These are phyloP conservation scores for Ormyrus thymus DNA, from an alignment of 2,888 invertebrate species.

Conservation along the genomic window DNA sequence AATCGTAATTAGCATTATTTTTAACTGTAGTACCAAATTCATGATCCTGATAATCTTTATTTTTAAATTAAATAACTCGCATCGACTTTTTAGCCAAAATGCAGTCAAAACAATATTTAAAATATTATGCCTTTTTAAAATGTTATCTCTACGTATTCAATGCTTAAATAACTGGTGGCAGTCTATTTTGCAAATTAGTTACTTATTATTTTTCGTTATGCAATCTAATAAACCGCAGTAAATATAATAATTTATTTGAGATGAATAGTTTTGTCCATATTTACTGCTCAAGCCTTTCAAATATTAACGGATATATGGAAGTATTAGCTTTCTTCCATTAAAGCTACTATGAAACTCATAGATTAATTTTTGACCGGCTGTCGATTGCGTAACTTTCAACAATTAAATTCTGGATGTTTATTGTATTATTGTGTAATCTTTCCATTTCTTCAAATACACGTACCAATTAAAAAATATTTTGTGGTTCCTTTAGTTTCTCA, in stretches of 20 bases:
- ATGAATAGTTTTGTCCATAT: conserved; percentile 28
- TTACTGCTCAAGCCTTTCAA: conserved; percentile 26
- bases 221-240: conserved; percentile 37
- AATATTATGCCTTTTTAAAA: conserved; percentile 36
- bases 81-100: conserved; percentile 45
- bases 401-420: conserved; percentile 30
- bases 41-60: conserved; percentile 9
- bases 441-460: conserved; percentile 25
- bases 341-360: conserved; percentile 38
- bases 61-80: conserved; percentile 36
- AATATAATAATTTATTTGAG: conserved; percentile 27
- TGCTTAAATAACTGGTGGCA: conserved; percentile 29
- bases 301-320: conserved; percentile 33
- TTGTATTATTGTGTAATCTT: conserved; percentile 2
- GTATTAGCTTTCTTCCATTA: conserved; percentile 44
- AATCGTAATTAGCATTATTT: conserved; percentile 50
- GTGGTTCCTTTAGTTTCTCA: background rate
- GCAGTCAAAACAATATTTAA: conserved; percentile 44
- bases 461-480: conserved; percentile 30
- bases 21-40: conserved; percentile 19
- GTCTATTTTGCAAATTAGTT: conserved; percentile 13
- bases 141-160: conserved; percentile 21
- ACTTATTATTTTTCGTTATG: conserved; percentile 23
- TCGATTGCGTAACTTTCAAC: conserved; percentile 48
- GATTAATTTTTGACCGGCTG: conserved; percentile 34